Base-by-base conservation (phyloP, 1,140 invertebrate genomes). In the Eupristina koningsbergeri region DNA sequence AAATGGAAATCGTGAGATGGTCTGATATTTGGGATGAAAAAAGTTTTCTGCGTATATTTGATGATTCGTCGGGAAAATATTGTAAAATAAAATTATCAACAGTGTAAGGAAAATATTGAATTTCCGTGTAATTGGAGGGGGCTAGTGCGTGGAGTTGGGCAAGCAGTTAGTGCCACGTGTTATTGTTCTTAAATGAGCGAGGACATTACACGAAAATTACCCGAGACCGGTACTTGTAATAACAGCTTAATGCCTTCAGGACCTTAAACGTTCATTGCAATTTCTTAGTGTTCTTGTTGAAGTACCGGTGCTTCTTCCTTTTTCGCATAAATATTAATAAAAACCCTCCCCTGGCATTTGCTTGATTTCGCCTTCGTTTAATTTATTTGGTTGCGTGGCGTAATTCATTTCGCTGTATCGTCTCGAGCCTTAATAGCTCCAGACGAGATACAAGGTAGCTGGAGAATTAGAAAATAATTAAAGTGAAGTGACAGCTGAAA, bases 401-500 rank as follows among this genome's bases (percentile, higher is more conserved):
- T 19, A 73, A 73, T 36, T 11, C 39, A 34, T 63, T 77, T 34
- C 6, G 31, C 41, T 7, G 29, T 34, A 63, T 36, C 26, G 22
- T 58, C 26, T 13, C 13, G 22, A 9, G 22, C 19, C 26, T 58
- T 58, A 58, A 58, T 71, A 41, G 22, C 67, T 31, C 36, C 22
- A 71, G 67, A 39, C 29, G 39, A 63, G 71, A 61, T 34, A 50
- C 36, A 61, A 61, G 34, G 58, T 45, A 45, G 36, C 19, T 7
- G 13, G 34, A 15, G 22, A 53, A 36, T 75, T 80, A 64, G 80
- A 75, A 47, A 84, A 63, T 80, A 61, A 77, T 83, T 77, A 77
- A 83, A 83, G 58, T n/a, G 74, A 77, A 76, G 67, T 77, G 74
- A 77, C 61, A 77, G 81, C 19, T 83, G 61, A 69, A 69, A 77